A percentile compares a stretch with the other conserved stretches of the same genome.
These are phyloP conservation scores for Sipha flava DNA, from an alignment of 1,140 invertebrate species.

Conservation along the genomic window DNA sequence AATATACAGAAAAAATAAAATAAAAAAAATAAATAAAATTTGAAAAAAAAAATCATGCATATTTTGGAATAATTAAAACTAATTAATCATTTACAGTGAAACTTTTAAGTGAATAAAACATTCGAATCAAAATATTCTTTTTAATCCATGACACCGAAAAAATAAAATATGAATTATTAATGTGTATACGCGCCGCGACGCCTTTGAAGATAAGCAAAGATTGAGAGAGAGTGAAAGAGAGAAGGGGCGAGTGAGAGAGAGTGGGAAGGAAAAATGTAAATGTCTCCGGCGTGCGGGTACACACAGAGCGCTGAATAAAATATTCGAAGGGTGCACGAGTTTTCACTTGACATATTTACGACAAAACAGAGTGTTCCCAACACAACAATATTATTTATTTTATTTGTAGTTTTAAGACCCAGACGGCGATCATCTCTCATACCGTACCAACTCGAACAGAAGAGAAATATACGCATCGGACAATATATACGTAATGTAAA, in stretches of 20 bases:
- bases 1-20: too few species aligned
- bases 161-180: constrained; percentile 25
- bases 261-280: constrained; percentile 22
- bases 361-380: constrained; percentile 30
- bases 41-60: too few species aligned
- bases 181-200: constrained; percentile 3
- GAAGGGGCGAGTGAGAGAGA: too few species aligned
- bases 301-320: not conserved
- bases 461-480: not conserved
- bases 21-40: too few species aligned
- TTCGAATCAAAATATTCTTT: not conserved
- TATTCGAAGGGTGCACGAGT: constrained; percentile 29
- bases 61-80: not conserved
- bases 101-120: not conserved
- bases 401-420: constrained; percentile 19
- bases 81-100: not conserved
- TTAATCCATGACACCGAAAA: not conserved
- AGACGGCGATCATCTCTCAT: not conserved
- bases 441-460: constrained; percentile 3
- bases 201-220: constrained; percentile 21
- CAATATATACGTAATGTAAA: not conserved
- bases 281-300: not conserved
- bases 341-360: constrained; percentile 30
- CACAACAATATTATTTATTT: constrained; percentile 32
- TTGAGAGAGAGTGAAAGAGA: too few species aligned